These are phyloP conservation scores for Machimus rusticus DNA, from an alignment of 2,888 invertebrate species.

Conservation along the genomic window DNA sequence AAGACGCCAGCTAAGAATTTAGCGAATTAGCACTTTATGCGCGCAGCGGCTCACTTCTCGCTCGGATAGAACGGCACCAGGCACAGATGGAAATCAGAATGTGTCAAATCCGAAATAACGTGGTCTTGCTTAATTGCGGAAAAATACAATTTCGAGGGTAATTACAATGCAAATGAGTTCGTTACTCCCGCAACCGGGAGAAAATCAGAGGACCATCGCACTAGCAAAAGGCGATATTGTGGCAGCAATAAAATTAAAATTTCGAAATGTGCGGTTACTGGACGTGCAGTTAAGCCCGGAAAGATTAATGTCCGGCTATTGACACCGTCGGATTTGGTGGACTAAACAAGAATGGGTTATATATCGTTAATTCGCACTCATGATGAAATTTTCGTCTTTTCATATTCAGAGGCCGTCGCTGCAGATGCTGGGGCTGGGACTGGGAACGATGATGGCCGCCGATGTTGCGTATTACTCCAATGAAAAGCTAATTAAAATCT, in stretches of 20 bases:
- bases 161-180: slow-evolving; percentile 30
- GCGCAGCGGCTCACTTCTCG: not conserved
- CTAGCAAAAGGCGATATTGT: not conserved
- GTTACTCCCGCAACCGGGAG: not conserved
- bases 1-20: not conserved
- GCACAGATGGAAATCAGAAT: not conserved
- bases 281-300: not conserved
- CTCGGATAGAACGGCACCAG: not conserved
- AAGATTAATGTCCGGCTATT: not conserved
- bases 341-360: not conserved
- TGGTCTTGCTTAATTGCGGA: not conserved
- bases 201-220: not conserved
- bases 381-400: not conserved
- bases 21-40: not conserved
- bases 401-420: not conserved
- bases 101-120: slow-evolving; percentile 12
- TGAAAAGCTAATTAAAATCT: not conserved
- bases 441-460: not conserved
- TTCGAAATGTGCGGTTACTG: not conserved
- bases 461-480: not conserved
- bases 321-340: not conserved
- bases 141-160: slow-evolving; percentile 13
- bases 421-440: not conserved
- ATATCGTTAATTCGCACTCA: not conserved
- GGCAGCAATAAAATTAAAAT: not conserved